A percentile compares a stretch with the other conserved stretches of the same genome.
Evolutionary conservation across 2,113 vertebrate species (phyloP).

Genomic region (Eudyptes chrysolophus): DNA sequence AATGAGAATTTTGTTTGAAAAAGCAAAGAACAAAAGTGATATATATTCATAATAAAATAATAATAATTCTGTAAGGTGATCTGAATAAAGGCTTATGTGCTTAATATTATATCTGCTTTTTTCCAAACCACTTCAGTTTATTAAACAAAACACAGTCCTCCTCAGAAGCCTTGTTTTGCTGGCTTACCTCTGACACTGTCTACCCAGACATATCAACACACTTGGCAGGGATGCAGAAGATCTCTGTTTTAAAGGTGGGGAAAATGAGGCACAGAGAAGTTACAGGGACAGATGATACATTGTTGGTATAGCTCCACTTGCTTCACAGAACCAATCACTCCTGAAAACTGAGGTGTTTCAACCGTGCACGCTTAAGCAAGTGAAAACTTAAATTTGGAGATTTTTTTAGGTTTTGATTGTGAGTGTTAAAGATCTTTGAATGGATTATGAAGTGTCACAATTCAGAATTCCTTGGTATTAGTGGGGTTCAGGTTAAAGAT

Average conservation of each 20-base stretch:
- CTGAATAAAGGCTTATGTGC: neutral
- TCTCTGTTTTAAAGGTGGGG: neutral
- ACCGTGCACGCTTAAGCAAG: neutral
- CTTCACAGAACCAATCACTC: neutral
- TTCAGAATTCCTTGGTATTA: neutral
- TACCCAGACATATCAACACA: neutral
- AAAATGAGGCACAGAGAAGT: neutral
- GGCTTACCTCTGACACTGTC: neutral
- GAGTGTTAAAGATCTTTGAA: neutral
- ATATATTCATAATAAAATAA: neutral
- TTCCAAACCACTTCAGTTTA: neutral
- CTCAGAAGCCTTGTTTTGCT: neutral
- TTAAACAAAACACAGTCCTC: neutral
- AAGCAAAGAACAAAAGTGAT: neutral
- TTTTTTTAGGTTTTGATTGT: neutral
- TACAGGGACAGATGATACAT: neutral
- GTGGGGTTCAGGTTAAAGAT: neutral
- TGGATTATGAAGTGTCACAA: neutral
- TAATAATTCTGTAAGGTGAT: neutral
- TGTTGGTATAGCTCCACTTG: neutral
- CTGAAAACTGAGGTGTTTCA: neutral
- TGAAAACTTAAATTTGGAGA: neutral
- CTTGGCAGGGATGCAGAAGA: neutral
- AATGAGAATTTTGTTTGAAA: neutral
- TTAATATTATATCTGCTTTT: neutral